Percentiles rank a stretch among this genome's conserved stretches.
phyloP scores from a whole-genome alignment of 2,797 vertebrate species.

The Phataginus tetradactyla region DNA sequence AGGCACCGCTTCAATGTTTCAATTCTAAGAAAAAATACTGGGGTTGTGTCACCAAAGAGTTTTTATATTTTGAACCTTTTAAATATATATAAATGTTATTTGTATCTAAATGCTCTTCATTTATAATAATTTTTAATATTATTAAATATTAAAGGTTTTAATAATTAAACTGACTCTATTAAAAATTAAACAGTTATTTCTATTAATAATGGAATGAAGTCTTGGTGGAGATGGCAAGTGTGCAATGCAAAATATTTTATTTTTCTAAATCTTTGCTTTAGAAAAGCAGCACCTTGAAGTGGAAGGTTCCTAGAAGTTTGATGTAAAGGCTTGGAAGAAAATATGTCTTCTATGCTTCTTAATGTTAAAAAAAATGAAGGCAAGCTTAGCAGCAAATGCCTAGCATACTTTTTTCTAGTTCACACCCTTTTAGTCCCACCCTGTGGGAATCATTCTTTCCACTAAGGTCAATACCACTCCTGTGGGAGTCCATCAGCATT shows the following conservation, averaged over 20 bases:
- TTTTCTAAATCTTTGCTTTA: not conserved
- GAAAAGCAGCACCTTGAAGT: not conserved
- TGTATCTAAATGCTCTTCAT: not conserved
- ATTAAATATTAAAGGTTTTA: not conserved
- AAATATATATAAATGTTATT: not conserved
- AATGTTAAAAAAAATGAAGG: not conserved
- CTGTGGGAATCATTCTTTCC: not conserved
- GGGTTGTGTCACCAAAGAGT: not conserved
- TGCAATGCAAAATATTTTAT: not conserved
- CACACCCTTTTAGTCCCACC: not conserved
- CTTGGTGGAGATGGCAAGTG: not conserved
- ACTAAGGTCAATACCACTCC: not conserved
- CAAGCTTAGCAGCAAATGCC: not conserved
- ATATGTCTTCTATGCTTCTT: slow-evolving; percentile 12
- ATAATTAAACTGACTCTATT: not conserved
- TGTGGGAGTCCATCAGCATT: not conserved
- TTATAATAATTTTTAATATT: not conserved
- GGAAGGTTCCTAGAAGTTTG: not conserved
- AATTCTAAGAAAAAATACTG: not conserved
- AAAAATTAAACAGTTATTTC: not conserved
- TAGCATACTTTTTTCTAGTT: not conserved
- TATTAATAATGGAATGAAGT: not conserved
- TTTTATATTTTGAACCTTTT: not conserved
- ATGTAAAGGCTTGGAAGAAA: not conserved
- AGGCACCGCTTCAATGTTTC: not conserved